Evolutionary conservation across 30 jellyfish, hydroid and myxozoan species (phyloP).

Genomic region (Haliclystus octoradiatus): DNA sequence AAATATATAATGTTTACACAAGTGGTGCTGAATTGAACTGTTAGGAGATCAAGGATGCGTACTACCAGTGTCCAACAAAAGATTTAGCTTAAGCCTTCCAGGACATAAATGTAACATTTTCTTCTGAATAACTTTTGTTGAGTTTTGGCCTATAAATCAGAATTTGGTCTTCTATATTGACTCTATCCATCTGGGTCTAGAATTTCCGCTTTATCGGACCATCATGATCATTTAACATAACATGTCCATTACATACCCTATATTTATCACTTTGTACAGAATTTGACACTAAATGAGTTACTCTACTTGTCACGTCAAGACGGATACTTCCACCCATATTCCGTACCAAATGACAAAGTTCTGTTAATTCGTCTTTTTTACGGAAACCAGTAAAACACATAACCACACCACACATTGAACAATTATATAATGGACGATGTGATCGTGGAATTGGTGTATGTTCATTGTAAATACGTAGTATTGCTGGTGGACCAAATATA

Average conservation of each 20-base stretch:
- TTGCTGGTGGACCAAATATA: constrained; percentile 87
- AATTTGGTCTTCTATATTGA: no score
- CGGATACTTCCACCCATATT: constrained; percentile 99
- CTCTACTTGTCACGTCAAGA: constrained; percentile 82
- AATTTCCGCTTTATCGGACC: no score
- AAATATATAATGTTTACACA: no score
- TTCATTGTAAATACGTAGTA: constrained; percentile 30
- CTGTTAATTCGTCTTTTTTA: constrained; percentile 63
- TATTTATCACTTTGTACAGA: constrained; percentile 60
- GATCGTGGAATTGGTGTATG: constrained; percentile 51
- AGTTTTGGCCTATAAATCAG: no score
- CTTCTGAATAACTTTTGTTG: no score
- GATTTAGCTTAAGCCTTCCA: no score
- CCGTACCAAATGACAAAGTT: constrained; percentile 85
- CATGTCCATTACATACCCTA: neutral
- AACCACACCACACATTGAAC: constrained; percentile 92
- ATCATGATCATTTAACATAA: no score
- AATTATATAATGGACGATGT: constrained; percentile 72
- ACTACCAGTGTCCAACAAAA: no score
- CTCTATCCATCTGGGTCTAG: no score
- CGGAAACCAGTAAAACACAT: constrained; percentile 97
- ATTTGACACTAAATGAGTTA: constrained; percentile 89
- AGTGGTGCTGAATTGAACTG: no score
- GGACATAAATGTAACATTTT: no score
- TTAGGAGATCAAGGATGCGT: no score